phyloP scores from a whole-genome alignment of 2,797 vertebrate genomes.

The Hemitrygon akajei region DNA sequence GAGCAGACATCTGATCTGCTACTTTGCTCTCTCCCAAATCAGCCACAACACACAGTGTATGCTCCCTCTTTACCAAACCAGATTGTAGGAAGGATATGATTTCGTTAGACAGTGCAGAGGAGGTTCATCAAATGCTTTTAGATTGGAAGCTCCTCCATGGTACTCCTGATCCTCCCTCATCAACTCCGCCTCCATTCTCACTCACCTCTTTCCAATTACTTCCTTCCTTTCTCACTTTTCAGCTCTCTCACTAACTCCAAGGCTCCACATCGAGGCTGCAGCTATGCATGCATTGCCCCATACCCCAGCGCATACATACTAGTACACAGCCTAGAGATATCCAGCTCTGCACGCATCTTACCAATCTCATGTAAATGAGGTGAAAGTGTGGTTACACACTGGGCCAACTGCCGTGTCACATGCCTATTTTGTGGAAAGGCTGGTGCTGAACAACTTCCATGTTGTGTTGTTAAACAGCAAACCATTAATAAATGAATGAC shows the following conservation, averaged over 20 bases:
- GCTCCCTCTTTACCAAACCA: no score
- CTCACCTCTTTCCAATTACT: neutral
- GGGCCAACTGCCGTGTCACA: neutral
- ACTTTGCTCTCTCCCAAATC: neutral
- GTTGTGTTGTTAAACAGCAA: neutral
- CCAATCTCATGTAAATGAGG: neutral
- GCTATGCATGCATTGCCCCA: neutral
- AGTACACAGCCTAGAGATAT: neutral
- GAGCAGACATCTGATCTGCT: neutral
- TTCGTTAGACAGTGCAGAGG: no score
- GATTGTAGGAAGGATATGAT: no score
- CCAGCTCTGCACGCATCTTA: neutral
- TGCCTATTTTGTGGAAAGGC: neutral
- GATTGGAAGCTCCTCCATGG: no score
- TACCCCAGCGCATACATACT: no score
- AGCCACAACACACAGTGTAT: neutral
- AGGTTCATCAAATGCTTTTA: no score
- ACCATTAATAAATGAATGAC: neutral
- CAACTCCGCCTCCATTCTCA: neutral
- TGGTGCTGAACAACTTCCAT: neutral
- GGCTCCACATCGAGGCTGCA: neutral
- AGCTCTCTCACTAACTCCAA: neutral
- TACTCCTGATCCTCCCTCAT: no score
- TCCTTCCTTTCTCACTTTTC: neutral
- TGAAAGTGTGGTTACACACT: no score